phyloP scores from a whole-genome alignment of 2,113 vertebrate species.

The Pholis gunnellus region DNA sequence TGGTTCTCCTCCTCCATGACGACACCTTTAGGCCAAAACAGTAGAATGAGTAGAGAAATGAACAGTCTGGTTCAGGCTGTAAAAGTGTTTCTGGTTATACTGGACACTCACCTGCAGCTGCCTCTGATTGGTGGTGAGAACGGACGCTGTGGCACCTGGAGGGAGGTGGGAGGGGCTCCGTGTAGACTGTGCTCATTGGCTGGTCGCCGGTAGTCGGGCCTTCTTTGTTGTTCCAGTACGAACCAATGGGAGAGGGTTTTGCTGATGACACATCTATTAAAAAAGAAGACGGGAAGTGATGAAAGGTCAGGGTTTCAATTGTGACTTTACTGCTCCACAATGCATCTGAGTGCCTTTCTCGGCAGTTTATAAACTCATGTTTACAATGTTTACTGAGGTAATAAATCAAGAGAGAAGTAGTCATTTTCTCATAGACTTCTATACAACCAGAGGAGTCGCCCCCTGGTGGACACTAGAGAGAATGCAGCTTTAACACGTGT shows the following conservation, averaged over 20 bases:
- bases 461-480: too few species aligned
- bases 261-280: neutral
- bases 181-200: conserved; percentile 4
- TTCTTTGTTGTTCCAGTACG: conserved; percentile 13
- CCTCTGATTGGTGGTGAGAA: neutral
- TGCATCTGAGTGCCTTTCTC: too few species aligned
- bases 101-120: neutral
- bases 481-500: too few species aligned
- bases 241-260: conserved; percentile 9
- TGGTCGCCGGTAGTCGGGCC: neutral
- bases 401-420: too few species aligned
- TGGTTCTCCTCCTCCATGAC: conserved; percentile 15
- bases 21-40: neutral
- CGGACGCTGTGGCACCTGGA: neutral
- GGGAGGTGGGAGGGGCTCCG: neutral
- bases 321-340: too few species aligned
- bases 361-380: too few species aligned
- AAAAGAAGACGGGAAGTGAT: conserved; percentile 16
- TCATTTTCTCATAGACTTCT: too few species aligned
- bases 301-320: neutral
- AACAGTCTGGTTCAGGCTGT: neutral
- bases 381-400: too few species aligned
- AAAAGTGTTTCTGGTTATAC: neutral
- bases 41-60: neutral
- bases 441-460: too few species aligned